These are phyloP conservation scores for Cosmorhoe ocellata DNA, from an alignment of 2,888 invertebrate species.

Conservation along the genomic window DNA sequence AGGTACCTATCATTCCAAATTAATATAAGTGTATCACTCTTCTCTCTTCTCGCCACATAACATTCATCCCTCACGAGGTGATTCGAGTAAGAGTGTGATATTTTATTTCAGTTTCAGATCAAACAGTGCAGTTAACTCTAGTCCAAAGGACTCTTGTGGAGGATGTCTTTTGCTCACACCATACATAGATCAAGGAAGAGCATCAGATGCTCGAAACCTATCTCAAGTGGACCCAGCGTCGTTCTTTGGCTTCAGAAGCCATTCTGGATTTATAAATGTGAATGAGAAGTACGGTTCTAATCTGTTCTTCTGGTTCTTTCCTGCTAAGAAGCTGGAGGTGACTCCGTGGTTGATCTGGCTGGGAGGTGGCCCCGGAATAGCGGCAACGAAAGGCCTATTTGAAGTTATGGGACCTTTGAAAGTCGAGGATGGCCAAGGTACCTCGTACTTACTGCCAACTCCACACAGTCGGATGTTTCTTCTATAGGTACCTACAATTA, in stretches of 20 bases:
- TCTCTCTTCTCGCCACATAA: no score
- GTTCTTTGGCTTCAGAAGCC: conserved; percentile 48
- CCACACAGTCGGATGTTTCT: no score
- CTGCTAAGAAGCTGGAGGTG: conserved; percentile 52
- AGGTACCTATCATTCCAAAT: no score
- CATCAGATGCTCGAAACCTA: conserved; percentile 9
- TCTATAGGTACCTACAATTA: no score
- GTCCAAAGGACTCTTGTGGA: conserved; percentile 6
- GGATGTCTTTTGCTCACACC: conserved; percentile 24
- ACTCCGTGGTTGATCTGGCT: conserved; percentile 90
- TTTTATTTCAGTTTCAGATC: conserved; percentile 12
- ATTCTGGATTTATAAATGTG: conserved; percentile 83
- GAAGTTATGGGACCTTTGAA: conserved; percentile 52
- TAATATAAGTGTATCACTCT: no score
- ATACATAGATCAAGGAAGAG: conserved; percentile 9
- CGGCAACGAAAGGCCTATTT: conserved; percentile 70
- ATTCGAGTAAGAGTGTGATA: not conserved
- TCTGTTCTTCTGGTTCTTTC: conserved; percentile 92
- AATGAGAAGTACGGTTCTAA: conserved; percentile 86
- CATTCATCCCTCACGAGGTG: no score
- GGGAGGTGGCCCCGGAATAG: conserved; percentile 90
- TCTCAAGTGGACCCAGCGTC: conserved; percentile 17
- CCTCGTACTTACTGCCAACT: no score
- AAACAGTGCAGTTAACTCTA: not conserved
- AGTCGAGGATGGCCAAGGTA: conserved; percentile 43